Conservation (phyloP, 2,113 vertebrate genomes). For the Corydoras sp. region DNA sequence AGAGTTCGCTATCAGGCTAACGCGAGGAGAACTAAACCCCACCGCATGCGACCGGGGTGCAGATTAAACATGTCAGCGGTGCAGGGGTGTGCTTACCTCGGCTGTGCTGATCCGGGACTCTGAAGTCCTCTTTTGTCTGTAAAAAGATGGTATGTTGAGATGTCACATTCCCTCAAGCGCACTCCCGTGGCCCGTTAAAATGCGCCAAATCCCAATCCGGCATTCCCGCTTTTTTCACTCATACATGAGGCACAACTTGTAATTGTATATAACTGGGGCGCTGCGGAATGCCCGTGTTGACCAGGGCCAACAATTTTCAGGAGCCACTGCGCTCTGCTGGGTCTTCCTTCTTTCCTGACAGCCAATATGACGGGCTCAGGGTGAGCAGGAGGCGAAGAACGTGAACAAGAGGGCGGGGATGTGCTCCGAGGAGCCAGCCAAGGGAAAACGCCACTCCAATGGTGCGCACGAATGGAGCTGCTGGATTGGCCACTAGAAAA, state of each 20-base stretch:
- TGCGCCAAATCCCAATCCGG: slow-evolving; percentile 38
- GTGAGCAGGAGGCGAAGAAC: slow-evolving; percentile 50
- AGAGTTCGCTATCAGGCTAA: slow-evolving; percentile 44
- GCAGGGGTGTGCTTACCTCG: slow-evolving; percentile 53
- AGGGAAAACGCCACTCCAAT: slow-evolving; percentile 54
- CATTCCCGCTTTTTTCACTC: slow-evolving; percentile 53
- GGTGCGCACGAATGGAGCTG: slow-evolving; percentile 29
- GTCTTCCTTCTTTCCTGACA: slow-evolving; percentile 57
- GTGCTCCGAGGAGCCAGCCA: slow-evolving; percentile 56
- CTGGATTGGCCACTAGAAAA: slow-evolving; percentile 21
- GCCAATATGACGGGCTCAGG: slow-evolving; percentile 62
- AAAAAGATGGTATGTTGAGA: slow-evolving; percentile 64
- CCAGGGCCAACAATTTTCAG: slow-evolving; percentile 44
- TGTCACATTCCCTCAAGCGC: slow-evolving; percentile 61
- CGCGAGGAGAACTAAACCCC: slow-evolving; percentile 45
- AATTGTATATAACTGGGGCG: slow-evolving; percentile 17
- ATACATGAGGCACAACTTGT: background rate
- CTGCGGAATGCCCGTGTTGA: slow-evolving; percentile 28
- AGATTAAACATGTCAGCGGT: slow-evolving; percentile 31
- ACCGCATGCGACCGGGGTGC: background rate
- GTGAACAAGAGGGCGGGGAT: slow-evolving; percentile 41
- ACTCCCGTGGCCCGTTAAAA: slow-evolving; percentile 54
- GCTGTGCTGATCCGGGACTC: slow-evolving; percentile 51
- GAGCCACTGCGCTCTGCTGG: slow-evolving; percentile 47
- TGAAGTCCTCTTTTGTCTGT: slow-evolving; percentile 71